These are phyloP conservation scores for Chauna torquata DNA, from an alignment of 2,113 vertebrate species.

Conservation along the genomic window DNA sequence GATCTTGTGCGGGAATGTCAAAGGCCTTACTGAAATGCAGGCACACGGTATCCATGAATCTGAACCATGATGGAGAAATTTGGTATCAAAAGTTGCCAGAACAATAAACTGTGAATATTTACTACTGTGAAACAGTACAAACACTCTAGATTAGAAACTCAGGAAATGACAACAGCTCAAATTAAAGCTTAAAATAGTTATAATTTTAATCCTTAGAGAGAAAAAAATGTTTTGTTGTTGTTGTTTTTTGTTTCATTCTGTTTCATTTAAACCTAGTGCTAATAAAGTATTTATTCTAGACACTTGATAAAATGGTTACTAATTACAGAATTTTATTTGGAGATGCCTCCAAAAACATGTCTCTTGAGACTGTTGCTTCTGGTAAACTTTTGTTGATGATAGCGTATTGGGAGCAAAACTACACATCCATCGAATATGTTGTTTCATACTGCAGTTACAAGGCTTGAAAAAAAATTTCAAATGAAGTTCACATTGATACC, in stretches of 20 bases:
- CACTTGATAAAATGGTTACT: slow-evolving; percentile 3
- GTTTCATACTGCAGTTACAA: neutral
- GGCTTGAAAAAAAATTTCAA: neutral
- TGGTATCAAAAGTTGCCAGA: neutral
- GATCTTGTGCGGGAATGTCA: neutral
- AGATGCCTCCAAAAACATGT: slow-evolving; percentile 31
- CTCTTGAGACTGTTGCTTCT: slow-evolving; percentile 30
- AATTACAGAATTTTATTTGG: slow-evolving; percentile 45
- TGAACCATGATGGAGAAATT: neutral
- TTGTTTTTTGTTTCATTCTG: neutral
- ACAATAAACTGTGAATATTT: neutral
- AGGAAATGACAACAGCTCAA: neutral
- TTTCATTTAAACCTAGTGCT: slow-evolving; percentile 10
- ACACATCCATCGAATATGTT: neutral
- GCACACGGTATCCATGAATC: neutral
- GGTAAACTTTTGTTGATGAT: slow-evolving; percentile 11
- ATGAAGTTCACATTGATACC: neutral
- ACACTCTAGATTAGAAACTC: neutral
- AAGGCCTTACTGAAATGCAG: neutral
- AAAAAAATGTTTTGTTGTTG: neutral
- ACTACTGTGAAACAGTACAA: neutral
- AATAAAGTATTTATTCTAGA: slow-evolving; percentile 40
- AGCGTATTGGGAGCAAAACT: neutral
- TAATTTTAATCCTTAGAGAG: neutral
- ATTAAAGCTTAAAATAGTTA: neutral